phyloP scores from a whole-genome alignment of 2,888 invertebrate species.

The Neoscelio sp. region DNA sequence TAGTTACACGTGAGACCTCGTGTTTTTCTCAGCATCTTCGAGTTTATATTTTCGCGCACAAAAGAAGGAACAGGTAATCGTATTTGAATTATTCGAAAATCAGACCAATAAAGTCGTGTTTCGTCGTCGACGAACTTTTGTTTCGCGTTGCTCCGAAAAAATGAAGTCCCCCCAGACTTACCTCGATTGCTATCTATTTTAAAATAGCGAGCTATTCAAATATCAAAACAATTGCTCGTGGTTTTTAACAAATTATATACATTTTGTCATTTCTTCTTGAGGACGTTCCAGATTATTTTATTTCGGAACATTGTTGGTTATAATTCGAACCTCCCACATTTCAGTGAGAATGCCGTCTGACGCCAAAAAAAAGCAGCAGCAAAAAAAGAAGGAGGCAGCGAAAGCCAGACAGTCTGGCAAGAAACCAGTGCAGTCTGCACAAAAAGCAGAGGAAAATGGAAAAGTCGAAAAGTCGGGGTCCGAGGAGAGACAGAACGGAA shows the following conservation, averaged over 20 bases:
- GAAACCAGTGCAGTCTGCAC: constrained; percentile 73
- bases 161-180: no score
- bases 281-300: no score
- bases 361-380: constrained; percentile 98
- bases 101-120: no score
- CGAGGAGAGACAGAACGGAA: constrained; percentile 84
- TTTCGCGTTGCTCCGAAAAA: no score
- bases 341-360: constrained; percentile 95
- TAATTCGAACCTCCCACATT: constrained; percentile 28
- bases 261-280: no score
- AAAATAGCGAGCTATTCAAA: no score
- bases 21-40: constrained; percentile 46
- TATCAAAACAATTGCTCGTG: no score
- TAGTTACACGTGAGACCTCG: constrained; percentile 36
- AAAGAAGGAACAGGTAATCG: constrained; percentile 10
- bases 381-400: constrained; percentile 98
- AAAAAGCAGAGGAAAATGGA: constrained; percentile 81
- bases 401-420: constrained; percentile 87
- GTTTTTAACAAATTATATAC: no score
- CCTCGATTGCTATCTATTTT: no score
- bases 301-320: no score
- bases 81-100: no score
- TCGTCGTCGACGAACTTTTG: no score
- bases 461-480: constrained; percentile 84
- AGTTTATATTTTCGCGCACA: constrained; percentile 28